Percentiles rank a stretch among this genome's conserved stretches.
Conservation (phyloP, 2,113 vertebrate genomes). For the Octodon degus region DNA sequence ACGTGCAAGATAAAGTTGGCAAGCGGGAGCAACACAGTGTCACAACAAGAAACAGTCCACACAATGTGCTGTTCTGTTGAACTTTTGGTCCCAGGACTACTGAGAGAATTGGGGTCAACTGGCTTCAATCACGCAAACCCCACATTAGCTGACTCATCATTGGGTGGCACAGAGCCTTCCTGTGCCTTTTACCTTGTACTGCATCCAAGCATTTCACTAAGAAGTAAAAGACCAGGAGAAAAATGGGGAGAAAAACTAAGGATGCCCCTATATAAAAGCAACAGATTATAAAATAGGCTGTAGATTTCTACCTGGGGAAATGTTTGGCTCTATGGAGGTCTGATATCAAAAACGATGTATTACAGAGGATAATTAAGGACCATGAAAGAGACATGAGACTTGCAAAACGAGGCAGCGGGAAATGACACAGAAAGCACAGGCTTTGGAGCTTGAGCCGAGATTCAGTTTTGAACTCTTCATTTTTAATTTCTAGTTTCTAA, state of each 20-base stretch:
- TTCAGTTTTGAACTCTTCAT: neutral
- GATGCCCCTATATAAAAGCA: neutral
- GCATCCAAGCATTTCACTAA: neutral
- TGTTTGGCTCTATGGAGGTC: neutral
- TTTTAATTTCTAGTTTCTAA: neutral
- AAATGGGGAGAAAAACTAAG: constrained; percentile 2
- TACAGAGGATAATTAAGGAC: neutral
- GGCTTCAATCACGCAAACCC: neutral
- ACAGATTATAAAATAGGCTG: neutral
- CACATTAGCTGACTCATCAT: neutral
- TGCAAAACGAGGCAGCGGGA: neutral
- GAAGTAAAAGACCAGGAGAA: constrained; percentile 13
- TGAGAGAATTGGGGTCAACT: neutral
- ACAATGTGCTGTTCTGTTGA: neutral
- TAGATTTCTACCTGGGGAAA: neutral
- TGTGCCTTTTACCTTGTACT: neutral
- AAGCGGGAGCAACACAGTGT: neutral
- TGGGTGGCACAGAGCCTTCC: neutral
- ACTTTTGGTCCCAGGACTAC: neutral
- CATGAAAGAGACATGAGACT: neutral
- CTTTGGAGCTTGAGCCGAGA: neutral
- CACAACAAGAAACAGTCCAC: neutral
- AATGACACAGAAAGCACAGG: neutral
- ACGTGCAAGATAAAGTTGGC: neutral
- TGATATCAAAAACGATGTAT: neutral